Conservation (phyloP, 2,113 vertebrate species). For the Rhynchomys soricoides region DNA sequence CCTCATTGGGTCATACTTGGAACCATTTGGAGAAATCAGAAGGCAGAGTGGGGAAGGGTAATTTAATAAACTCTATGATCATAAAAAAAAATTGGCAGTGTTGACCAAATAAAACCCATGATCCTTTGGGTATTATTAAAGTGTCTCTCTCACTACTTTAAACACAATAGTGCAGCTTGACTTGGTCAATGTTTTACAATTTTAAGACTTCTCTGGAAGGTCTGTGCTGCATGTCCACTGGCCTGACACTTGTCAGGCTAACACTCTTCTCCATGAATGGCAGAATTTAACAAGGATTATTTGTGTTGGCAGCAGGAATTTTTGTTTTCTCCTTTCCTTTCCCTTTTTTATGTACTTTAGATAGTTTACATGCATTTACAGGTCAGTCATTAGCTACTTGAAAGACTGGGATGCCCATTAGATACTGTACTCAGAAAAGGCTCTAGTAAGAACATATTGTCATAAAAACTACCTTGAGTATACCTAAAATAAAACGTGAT, state of each 20-base stretch:
- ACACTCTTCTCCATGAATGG: slow-evolving; percentile 20
- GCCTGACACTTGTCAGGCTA: neutral
- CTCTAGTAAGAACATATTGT: neutral
- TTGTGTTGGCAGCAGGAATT: neutral
- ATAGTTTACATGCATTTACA: slow-evolving; percentile 40
- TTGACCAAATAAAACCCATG: neutral
- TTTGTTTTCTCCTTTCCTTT: neutral
- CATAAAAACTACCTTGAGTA: neutral
- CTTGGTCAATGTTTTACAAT: slow-evolving; percentile 57
- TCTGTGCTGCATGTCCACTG: slow-evolving; percentile 30
- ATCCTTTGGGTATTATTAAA: slow-evolving; percentile 15
- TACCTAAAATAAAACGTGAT: neutral
- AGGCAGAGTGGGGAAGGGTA: neutral
- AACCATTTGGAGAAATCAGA: slow-evolving; percentile 10
- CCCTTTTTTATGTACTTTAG: slow-evolving; percentile 23
- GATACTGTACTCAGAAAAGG: slow-evolving; percentile 54
- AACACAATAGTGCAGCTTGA: slow-evolving; percentile 10
- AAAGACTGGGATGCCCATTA: slow-evolving; percentile 2
- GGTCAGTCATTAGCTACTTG: slow-evolving; percentile 35
- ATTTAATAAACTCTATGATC: neutral
- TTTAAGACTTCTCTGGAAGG: slow-evolving; percentile 32
- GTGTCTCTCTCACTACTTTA: slow-evolving; percentile 10
- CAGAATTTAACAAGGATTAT: slow-evolving; percentile 17
- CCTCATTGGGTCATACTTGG: neutral
- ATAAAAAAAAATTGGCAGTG: slow-evolving; percentile 27